Percentiles rank a stretch among this genome's conserved stretches.
Conservation (phyloP, 1,140 invertebrate genomes). For the Aphelinus atriplicis region DNA sequence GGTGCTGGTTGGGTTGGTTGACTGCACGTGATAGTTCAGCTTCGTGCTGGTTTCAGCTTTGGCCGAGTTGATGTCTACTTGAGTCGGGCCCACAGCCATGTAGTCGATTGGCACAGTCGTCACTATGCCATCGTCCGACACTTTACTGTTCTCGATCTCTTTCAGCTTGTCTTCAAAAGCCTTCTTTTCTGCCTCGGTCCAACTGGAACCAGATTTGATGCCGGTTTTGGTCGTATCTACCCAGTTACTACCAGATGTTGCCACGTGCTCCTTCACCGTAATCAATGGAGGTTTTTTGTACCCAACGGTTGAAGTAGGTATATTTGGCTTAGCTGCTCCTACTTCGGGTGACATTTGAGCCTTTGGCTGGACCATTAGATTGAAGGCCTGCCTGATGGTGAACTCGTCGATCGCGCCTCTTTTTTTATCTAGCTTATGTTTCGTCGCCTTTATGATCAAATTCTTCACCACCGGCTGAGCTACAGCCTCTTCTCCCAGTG, state of each 20-base stretch:
- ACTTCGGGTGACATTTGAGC: neutral
- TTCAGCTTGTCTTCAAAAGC: constrained; percentile 29
- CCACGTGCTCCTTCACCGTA: neutral
- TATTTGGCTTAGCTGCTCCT: neutral
- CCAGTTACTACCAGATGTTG: neutral
- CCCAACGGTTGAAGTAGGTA: neutral
- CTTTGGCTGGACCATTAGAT: constrained; percentile 42
- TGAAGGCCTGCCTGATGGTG: constrained; percentile 43
- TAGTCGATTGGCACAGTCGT: too few species aligned
- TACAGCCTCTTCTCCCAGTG: constrained; percentile 41
- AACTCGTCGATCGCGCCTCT: constrained; percentile 41
- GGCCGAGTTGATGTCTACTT: too few species aligned
- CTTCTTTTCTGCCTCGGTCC: constrained; percentile 9
- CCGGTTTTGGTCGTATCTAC: too few species aligned
- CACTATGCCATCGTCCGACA: too few species aligned
- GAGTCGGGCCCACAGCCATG: too few species aligned
- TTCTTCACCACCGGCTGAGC: constrained; percentile 46
- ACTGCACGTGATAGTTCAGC: too few species aligned
- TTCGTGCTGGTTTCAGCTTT: too few species aligned
- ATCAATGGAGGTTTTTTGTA: neutral
- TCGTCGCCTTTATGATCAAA: constrained; percentile 52
- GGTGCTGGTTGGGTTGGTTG: neutral
- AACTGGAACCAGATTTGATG: neutral
- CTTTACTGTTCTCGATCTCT: too few species aligned
- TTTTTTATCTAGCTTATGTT: constrained; percentile 40